A percentile compares a stretch with the other conserved stretches of the same genome.
Evolutionary conservation across 1,140 invertebrate genomes (phyloP).

Genomic region (Zaprionus africanus): DNA sequence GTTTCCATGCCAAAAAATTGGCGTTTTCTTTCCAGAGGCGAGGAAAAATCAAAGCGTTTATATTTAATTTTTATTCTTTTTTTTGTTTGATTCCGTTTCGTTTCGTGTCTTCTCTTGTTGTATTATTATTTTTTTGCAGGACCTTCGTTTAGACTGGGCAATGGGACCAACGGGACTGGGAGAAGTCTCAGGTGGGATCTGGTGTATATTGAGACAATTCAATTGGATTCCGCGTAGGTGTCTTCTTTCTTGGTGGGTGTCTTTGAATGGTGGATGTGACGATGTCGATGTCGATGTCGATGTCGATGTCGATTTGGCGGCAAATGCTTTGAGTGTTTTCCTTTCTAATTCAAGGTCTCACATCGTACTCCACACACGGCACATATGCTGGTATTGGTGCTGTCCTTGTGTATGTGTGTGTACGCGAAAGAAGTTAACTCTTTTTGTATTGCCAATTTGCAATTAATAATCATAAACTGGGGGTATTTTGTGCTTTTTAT

Average conservation of each 20-base stretch:
- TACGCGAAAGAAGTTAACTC: conserved; percentile 5
- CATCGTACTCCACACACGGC: conserved; percentile 17
- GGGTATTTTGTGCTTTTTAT: conserved; percentile 5
- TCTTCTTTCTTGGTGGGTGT: conserved; percentile 28
- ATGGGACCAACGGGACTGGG: conserved; percentile 6
- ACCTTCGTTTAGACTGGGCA: conserved; percentile 46
- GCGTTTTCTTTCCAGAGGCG: conserved; percentile 37
- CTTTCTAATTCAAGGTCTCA: conserved; percentile 46
- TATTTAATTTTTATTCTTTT: too few species aligned
- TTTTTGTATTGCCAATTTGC: conserved; percentile 30
- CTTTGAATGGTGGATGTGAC: conserved; percentile 13
- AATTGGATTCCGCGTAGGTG: conserved; percentile 12
- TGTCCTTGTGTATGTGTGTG: conserved; percentile 8
- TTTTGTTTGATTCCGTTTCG: conserved; percentile 14
- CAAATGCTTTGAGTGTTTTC: conserved; percentile 40
- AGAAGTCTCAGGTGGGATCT: conserved; percentile 55
- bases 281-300: neutral
- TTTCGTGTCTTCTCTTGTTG: neutral
- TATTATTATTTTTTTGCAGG: conserved; percentile 21
- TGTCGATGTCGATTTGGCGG: conserved; percentile 38
- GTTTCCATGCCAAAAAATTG: conserved; percentile 53
- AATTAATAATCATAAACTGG: conserved; percentile 30
- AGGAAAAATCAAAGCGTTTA: conserved; percentile 36
- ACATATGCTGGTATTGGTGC: conserved; percentile 29
- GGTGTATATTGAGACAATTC: conserved; percentile 20